Evolutionary conservation across 1,140 invertebrate genomes (phyloP).

Genomic region (Papilio aristodemus): DNA sequence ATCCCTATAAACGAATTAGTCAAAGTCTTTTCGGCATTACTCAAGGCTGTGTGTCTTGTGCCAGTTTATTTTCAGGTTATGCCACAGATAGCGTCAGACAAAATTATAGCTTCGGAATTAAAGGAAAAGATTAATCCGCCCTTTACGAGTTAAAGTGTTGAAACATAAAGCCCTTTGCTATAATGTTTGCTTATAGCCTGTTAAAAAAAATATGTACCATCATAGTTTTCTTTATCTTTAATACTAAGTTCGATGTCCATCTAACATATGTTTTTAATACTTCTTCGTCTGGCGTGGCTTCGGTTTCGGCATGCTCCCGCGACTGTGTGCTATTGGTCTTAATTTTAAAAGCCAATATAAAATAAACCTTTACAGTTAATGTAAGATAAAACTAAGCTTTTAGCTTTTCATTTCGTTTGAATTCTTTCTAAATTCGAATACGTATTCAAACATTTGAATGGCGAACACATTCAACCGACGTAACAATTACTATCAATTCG

Average conservation of each 20-base stretch:
- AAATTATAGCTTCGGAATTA: not conserved
- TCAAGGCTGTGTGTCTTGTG: conserved; percentile 2
- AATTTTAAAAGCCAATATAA: too few relatives aligned
- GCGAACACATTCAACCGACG: not conserved
- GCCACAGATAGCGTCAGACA: not conserved
- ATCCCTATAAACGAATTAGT: conserved; percentile 20
- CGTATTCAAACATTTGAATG: not conserved
- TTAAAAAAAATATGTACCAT: too few relatives aligned
- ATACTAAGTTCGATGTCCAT: too few relatives aligned
- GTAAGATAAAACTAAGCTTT: too few relatives aligned
- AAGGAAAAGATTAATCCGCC: not conserved
- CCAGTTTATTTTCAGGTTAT: conserved; percentile 17
- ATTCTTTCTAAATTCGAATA: conserved; percentile 3
- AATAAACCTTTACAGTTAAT: too few relatives aligned
- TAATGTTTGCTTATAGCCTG: too few relatives aligned
- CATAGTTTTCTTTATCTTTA: too few relatives aligned
- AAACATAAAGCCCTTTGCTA: too few relatives aligned
- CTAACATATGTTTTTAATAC: too few relatives aligned
- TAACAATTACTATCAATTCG: conserved; percentile 22
- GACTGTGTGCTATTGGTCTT: too few relatives aligned
- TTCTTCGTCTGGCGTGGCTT: too few relatives aligned
- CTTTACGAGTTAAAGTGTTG: not conserved
- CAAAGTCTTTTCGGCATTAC: conserved; percentile 18
- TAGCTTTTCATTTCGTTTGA: not conserved
- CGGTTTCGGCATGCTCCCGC: too few relatives aligned